Evolutionary conservation across 1,140 invertebrate genomes (phyloP).

Genomic region (Arctopsyche grandis): DNA sequence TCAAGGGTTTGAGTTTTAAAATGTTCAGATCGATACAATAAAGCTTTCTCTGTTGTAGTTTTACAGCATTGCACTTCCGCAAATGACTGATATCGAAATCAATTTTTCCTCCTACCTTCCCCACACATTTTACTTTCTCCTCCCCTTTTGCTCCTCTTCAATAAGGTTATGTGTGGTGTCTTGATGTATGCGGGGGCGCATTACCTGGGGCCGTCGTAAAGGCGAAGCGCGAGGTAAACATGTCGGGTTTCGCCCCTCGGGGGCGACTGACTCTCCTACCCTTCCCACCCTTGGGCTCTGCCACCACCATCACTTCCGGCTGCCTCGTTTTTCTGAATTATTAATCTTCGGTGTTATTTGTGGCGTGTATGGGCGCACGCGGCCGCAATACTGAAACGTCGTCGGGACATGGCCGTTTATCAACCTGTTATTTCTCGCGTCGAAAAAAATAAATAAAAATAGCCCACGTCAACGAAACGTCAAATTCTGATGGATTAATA

Average conservation of each 20-base stretch:
- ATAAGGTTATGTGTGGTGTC: neutral
- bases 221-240: constrained; percentile 36
- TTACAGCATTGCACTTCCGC: no score
- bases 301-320: constrained; percentile 20
- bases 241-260: constrained; percentile 9
- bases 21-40: no score
- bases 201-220: constrained; percentile 36
- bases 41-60: no score
- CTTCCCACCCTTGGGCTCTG: neutral
- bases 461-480: no score
- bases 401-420: neutral
- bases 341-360: constrained; percentile 47
- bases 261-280: neutral
- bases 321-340: constrained; percentile 44
- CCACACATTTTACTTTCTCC: neutral
- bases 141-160: neutral
- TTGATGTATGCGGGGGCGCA: constrained; percentile 19
- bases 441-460: no score
- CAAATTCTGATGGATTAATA: no score
- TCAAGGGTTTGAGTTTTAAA: no score
- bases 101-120: neutral
- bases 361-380: constrained; percentile 27
- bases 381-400: constrained; percentile 13
- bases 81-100: no score
- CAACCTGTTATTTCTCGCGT: neutral